Base-by-base conservation (phyloP, 92 coral and sea anemone genomes). In the Zoanthus sansibaricus region DNA sequence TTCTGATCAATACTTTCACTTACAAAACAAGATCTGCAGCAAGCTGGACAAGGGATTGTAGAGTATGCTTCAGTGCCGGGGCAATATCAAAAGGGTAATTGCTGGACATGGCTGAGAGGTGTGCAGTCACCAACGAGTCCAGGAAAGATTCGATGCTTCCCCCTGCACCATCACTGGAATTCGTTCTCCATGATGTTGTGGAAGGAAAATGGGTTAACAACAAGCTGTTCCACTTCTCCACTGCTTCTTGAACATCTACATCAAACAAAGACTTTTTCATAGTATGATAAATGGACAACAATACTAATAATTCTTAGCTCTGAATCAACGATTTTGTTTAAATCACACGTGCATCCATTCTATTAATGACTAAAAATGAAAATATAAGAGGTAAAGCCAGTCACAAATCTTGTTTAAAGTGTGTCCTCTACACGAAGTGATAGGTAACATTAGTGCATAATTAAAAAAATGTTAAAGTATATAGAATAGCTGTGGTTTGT, bases 211-310 rank as follows among this genome's bases (percentile, higher is more conserved):
- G 90, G 69, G 90, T 88, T 33, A 92, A 61, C 74, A 86, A 87
- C 5, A 87, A 84, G 77, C 77, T 91, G 87, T 97, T 97, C 99
- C 99, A 97, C 25, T 92, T 94, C 85, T 93, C 96, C 32, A 97
- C 72, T 32, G 85, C 92, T 61, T 82, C 89, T 83, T 97, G 96
- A 30, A 91, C 90, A 14, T 90, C 72, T 30, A 88, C 54, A 17
- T 33, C 9, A 45, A 7, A 3, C 7, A 67, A 49, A 49, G 55
- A 49, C 55, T 49, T 49, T 49, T 7, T 49, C 55, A 49, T 49
- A 3, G 9, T 7, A 49, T 49, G 7, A 49, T 7, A 7, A 11
- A 49, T 49, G 7, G 12, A 49, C 12, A 49, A 49, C 1, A 49
- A 49, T 11, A 49, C 54, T 9, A 49, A 10, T 10, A 33, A 33